Base-by-base conservation (phyloP, 2,797 vertebrate species). In the Enteromius mattozi region DNA sequence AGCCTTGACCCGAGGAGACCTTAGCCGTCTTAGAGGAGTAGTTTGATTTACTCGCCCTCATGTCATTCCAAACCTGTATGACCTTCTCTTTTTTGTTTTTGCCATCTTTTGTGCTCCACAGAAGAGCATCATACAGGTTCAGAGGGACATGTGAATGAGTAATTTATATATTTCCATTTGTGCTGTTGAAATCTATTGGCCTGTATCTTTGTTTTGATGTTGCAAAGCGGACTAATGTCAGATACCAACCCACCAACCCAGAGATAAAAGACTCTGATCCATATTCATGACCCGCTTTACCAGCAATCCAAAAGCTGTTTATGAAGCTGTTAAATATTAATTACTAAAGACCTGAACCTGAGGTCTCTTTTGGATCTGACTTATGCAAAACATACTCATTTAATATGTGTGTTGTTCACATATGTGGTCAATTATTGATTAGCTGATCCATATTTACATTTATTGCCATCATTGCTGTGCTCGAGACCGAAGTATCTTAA, bases 241-340 rank as follows among this genome's bases (percentile, higher is more conserved):
- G 47, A 71, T 6, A 13, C 47, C 63, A 21, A 17, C 30, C 30
- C 21, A 37, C 33, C 17, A 70, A 40, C 24, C 51, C 24, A 5
- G 51, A 84, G 65, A 84, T 78, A 2, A 78, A 84, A 78, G 65
- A 78, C 75, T 40, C 33, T 63, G 66, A 84, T 70, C 37, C 40
- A 84, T 63, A 84, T 84, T 71, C 65, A 84, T 78, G 24, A 70
- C 16, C 82, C 0, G 33, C 56, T 72, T 66, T 27, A 80, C 33
- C 80, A 33, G 21, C 71, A 49, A 27, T 54, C 16, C 51, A 30
- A 59, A 83, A 68, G 14, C 47, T 66, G 72, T 76, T 77, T 70
- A 59, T 70, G 6, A 78, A 65, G n/a, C 42, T 51, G 35, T 83
- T 45, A 61, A 71, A 70, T 78, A 78, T 84, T 63, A 24, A 71